These are phyloP conservation scores for Pammene aurita DNA, from an alignment of 2,888 invertebrate genomes.

Conservation along the genomic window DNA sequence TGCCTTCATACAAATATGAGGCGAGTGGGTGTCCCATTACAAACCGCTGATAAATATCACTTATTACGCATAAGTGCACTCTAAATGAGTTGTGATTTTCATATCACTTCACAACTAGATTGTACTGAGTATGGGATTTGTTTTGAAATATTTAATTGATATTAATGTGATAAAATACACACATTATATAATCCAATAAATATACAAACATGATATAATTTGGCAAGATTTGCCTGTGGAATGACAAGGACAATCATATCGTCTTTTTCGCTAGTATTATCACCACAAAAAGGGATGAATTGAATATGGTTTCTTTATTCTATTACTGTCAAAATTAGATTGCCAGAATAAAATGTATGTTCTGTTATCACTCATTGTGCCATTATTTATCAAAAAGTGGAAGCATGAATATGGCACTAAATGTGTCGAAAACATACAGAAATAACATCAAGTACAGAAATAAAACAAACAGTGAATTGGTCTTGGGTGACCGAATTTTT, in stretches of 20 bases:
- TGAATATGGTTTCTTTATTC: too few species aligned
- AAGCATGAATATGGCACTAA: not conserved
- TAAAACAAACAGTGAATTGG: slow-evolving; percentile 8
- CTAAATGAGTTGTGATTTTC: slow-evolving; percentile 20
- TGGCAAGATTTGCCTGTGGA: too few species aligned
- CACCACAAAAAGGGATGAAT: too few species aligned
- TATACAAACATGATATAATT: too few species aligned
- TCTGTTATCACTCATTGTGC: too few species aligned
- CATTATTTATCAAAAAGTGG: not conserved
- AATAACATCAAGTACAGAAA: not conserved
- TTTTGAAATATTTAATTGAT: not conserved
- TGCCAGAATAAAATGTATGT: too few species aligned
- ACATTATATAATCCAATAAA: too few species aligned
- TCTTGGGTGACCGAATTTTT: slow-evolving; percentile 27
- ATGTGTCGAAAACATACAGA: not conserved
- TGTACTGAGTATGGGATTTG: not conserved
- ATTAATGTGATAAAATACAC: not conserved
- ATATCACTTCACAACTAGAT: slow-evolving; percentile 10
- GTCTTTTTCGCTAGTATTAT: too few species aligned
- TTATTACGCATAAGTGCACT: slow-evolving; percentile 49
- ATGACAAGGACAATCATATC: too few species aligned
- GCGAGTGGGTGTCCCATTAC: slow-evolving; percentile 67
- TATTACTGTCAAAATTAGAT: too few species aligned
- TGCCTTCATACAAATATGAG: slow-evolving; percentile 61
- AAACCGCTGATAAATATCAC: slow-evolving; percentile 55